These are phyloP conservation scores for Colossoma macropomum DNA, from an alignment of 2,113 vertebrate species.

Conservation along the genomic window DNA sequence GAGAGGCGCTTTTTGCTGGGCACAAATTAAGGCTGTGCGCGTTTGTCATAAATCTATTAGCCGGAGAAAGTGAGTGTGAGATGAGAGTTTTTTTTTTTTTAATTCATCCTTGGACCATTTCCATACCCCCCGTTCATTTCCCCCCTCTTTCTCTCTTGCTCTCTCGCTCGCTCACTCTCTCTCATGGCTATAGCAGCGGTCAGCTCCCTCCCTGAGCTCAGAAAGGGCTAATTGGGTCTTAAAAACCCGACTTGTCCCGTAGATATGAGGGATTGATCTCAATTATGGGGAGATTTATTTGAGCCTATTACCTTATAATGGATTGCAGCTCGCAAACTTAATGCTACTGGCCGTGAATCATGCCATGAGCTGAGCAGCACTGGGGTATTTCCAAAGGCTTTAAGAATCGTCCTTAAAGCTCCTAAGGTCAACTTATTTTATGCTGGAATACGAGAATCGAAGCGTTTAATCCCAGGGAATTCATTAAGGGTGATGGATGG, in stretches of 20 bases:
- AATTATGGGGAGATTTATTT: constrained; percentile 82
- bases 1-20: constrained; percentile 73
- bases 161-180: constrained; percentile 22
- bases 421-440: constrained; percentile 40
- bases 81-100: constrained; percentile 54
- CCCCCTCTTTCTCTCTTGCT: constrained; percentile 41
- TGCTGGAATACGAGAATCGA: constrained; percentile 31
- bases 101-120: constrained; percentile 72
- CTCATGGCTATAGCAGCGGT: constrained; percentile 56
- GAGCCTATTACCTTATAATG: constrained; percentile 79
- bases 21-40: constrained; percentile 79
- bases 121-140: constrained; percentile 63
- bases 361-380: constrained; percentile 27
- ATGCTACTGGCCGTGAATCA: constrained; percentile 78
- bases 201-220: constrained; percentile 64
- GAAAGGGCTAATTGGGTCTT: constrained; percentile 81
- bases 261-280: constrained; percentile 82
- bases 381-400: constrained; percentile 33
- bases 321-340: constrained; percentile 80
- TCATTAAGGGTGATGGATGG: constrained; percentile 40
- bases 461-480: constrained; percentile 34
- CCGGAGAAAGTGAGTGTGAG: constrained; percentile 60
- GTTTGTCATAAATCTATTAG: constrained; percentile 76
- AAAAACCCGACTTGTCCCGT: constrained; percentile 78
- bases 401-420: constrained; percentile 46